Evolutionary conservation across 2,888 invertebrate species (phyloP), one percentile per base, ranked within the genome.

Genomic region (Alloscopus bannaensis): DNA sequence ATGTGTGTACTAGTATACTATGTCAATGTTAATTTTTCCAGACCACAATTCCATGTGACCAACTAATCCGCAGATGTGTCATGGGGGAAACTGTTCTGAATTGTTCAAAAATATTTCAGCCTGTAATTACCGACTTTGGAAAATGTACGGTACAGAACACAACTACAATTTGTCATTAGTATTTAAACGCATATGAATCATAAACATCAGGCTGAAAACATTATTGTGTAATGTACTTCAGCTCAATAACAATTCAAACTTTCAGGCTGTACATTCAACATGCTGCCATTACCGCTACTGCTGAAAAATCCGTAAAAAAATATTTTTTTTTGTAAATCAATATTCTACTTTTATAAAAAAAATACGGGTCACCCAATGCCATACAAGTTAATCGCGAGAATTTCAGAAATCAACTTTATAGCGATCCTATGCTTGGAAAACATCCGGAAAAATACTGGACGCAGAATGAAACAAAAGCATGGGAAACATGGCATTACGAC

Each of bases 51-150:
- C 79, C 94, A 0, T 95, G 95, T 86, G 90, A 90, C 11, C 92
- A 94, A 84, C 92, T 95, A 92, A 86, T 95, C 18, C 89, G 91
- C 18, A 88, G 90, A 29, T 95, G 95, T 86, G 88, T 89, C 75
- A 95, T 94, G 92, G 92, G 92, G 81, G 91, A 91, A 0, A 89
- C 89, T 13, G 85, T 84, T 0, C 90, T 91, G 85, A 90, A 90
- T 62, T 95, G 95, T 86, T 90, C 91, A 11, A 90, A 92, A 60
- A 88, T 94, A 73, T 94, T 95, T 88, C 93, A 93, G 87, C 92
- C 94, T 0, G 92, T 93, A 64, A 89, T 94, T 75, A 95, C 95
- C 0, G 95, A 95, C 86, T 95, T 95, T 87, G 95, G 95, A 0
- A 90, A 95, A 2, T 95, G 95, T 87, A 77, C 8, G 62, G 24